A percentile compares a stretch with the other conserved stretches of the same genome.
These are phyloP conservation scores for Molanna angustata DNA, from an alignment of 2,888 invertebrate genomes.

Conservation along the genomic window DNA sequence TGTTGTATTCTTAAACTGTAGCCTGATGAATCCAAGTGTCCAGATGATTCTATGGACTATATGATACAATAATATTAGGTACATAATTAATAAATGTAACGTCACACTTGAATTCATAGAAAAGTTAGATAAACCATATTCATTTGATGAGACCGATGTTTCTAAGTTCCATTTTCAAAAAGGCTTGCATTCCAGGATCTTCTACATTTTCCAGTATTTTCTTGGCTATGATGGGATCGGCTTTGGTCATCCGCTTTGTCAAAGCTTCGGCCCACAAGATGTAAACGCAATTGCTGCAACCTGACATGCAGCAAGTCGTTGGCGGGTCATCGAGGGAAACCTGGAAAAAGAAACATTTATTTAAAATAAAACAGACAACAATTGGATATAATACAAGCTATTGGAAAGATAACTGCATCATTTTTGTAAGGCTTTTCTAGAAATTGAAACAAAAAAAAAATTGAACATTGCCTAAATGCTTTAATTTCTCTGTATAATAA, in stretches of 20 bases:
- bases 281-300: slow-evolving; percentile 93
- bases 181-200: slow-evolving; percentile 81
- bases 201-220: slow-evolving; percentile 72
- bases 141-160: slow-evolving; percentile 34
- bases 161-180: slow-evolving; percentile 74
- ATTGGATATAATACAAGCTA: neutral
- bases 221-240: slow-evolving; percentile 66
- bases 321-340: slow-evolving; percentile 65
- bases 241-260: slow-evolving; percentile 55
- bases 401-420: too few species aligned
- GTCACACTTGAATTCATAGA: too few species aligned
- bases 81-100: too few species aligned
- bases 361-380: neutral
- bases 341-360: slow-evolving; percentile 38
- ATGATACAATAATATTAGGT: too few species aligned
- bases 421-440: too few species aligned
- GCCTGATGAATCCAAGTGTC: too few species aligned
- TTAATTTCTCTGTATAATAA: too few species aligned
- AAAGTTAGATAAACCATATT: too few species aligned
- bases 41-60: too few species aligned
- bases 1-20: too few species aligned
- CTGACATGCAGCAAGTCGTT: slow-evolving; percentile 86
- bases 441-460: too few species aligned
- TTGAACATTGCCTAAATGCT: too few species aligned
- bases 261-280: slow-evolving; percentile 84